These are phyloP conservation scores for Hymenopus coronatus DNA, from an alignment of 2,888 invertebrate species.

Conservation along the genomic window DNA sequence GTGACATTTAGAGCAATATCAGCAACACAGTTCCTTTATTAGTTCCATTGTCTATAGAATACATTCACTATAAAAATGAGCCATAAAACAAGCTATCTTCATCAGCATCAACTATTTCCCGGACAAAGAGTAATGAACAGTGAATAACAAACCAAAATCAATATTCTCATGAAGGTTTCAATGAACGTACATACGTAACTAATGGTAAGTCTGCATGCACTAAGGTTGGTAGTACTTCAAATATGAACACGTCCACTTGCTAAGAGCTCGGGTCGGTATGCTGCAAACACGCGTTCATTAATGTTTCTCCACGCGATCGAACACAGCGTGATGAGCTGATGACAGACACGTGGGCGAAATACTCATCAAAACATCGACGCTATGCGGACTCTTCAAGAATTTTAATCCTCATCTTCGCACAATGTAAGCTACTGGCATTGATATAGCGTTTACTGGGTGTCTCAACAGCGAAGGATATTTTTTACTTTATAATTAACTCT, in stretches of 20 bases:
- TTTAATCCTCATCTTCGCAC: background rate
- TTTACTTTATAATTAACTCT: too few species aligned
- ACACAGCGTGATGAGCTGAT: background rate
- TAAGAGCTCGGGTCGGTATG: background rate
- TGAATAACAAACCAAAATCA: background rate
- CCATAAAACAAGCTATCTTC: background rate
- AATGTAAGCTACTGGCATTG: background rate
- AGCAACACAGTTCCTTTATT: background rate
- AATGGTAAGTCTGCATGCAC: background rate
- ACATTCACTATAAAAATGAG: background rate
- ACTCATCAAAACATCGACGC: conserved; percentile 9
- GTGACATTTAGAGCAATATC: background rate
- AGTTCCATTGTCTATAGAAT: background rate
- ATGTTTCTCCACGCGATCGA: background rate
- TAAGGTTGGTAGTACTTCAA: background rate
- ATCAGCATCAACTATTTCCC: background rate
- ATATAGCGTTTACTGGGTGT: background rate
- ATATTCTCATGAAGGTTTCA: background rate
- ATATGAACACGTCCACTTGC: background rate
- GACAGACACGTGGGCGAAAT: conserved; percentile 12
- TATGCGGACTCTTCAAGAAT: background rate
- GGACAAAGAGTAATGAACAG: background rate
- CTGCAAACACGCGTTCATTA: background rate
- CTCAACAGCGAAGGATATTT: too few species aligned
- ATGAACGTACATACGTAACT: background rate